These are phyloP conservation scores for Typhlichthys subterraneus DNA, from an alignment of 2,797 vertebrate species.

Conservation along the genomic window DNA sequence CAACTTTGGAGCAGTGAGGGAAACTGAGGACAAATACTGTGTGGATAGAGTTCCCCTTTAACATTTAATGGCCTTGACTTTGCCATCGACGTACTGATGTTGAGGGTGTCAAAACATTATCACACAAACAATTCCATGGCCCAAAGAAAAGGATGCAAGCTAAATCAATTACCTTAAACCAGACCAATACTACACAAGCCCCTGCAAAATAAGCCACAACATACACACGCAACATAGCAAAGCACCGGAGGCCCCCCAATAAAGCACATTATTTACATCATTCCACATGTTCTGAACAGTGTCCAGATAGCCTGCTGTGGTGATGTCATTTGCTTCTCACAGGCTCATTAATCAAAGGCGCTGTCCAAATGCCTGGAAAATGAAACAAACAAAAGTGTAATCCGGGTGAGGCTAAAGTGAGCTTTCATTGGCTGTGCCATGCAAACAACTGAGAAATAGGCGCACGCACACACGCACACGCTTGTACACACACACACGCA, in stretches of 20 bases:
- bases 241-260: slow-evolving; percentile 20
- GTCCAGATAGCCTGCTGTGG: slow-evolving; percentile 35
- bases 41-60: too few species aligned
- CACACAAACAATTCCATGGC: slow-evolving; percentile 6
- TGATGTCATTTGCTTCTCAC: slow-evolving; percentile 50
- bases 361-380: slow-evolving; percentile 56
- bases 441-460: slow-evolving; percentile 24
- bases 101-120: slow-evolving; percentile 1
- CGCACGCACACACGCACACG: slow-evolving; percentile 12
- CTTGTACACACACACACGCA: slow-evolving; percentile 4
- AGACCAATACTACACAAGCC: slow-evolving; percentile 12
- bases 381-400: slow-evolving; percentile 52
- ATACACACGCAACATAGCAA: slow-evolving; percentile 22
- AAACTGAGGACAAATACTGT: too few species aligned
- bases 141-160: slow-evolving; percentile 12
- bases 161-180: slow-evolving; percentile 35
- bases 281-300: slow-evolving; percentile 37
- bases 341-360: slow-evolving; percentile 64
- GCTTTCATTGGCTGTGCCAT: slow-evolving; percentile 45
- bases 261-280: slow-evolving; percentile 52
- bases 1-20: too few species aligned
- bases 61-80: too few species aligned
- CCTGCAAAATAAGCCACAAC: slow-evolving; percentile 24
- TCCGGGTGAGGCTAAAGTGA: slow-evolving; percentile 35
- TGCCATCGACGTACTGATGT: too few species aligned